Evolutionary conservation across 2,888 invertebrate species (phyloP).

Genomic region (Pseudeuparius sepicola): DNA sequence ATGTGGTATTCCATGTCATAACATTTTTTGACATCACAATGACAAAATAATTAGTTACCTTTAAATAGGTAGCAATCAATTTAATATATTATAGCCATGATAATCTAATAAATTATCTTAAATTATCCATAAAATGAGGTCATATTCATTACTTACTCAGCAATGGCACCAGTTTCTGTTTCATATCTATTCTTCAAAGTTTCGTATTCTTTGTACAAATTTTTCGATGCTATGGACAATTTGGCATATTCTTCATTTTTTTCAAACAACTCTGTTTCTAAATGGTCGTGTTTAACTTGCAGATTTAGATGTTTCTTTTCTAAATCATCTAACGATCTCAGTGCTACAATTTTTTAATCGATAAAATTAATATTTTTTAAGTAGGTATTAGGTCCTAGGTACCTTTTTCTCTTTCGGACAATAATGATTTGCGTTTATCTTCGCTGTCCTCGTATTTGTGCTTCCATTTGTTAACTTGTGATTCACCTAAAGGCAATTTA

Average conservation of each 20-base stretch:
- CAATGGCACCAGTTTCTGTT: conserved; percentile 62
- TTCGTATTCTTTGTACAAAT: conserved; percentile 63
- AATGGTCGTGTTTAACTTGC: conserved; percentile 46
- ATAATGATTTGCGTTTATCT: conserved; percentile 53
- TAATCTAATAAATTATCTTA: no score
- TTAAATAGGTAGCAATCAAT: no score
- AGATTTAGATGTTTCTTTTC: conserved; percentile 52
- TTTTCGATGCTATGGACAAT: conserved; percentile 56
- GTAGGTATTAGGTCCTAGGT: no score
- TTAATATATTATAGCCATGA: no score
- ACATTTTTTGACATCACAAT: no score
- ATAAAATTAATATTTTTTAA: no score
- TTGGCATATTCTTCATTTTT: conserved; percentile 53
- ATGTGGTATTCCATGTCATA: no score
- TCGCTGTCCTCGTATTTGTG: conserved; percentile 61
- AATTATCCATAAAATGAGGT: no score
- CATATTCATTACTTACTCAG: conserved; percentile 42
- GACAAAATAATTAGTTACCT: no score
- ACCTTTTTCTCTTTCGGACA: conserved; percentile 64
- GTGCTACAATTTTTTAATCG: conserved; percentile 40
- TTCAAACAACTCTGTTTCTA: conserved; percentile 51
- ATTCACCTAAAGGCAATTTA: conserved; percentile 26
- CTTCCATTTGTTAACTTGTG: conserved; percentile 55
- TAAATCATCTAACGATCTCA: conserved; percentile 52
- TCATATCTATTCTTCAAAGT: conserved; percentile 64